Evolutionary conservation across 2,888 invertebrate genomes (phyloP).

Genomic region (Xylota segnis): DNA sequence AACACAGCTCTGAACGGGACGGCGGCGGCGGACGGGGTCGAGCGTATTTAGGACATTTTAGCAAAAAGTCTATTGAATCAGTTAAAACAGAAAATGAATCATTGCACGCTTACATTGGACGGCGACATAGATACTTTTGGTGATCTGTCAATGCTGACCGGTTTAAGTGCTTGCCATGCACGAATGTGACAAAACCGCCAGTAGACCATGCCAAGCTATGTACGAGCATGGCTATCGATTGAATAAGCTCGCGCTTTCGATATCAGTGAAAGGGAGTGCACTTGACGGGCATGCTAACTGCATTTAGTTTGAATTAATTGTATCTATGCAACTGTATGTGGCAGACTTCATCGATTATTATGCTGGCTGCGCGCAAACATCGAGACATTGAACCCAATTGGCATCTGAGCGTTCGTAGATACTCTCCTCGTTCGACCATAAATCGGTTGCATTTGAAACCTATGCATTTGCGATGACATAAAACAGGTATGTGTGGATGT

Average conservation of each 20-base stretch:
- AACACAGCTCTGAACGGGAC: background rate
- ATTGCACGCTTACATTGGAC: background rate
- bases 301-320: background rate
- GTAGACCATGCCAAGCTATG: background rate
- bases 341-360: slow-evolving; percentile 23
- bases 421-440: slow-evolving; percentile 15
- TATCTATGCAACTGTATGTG: slow-evolving; percentile 22
- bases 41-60: background rate
- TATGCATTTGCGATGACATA: slow-evolving; percentile 33
- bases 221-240: background rate
- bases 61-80: background rate
- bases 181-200: background rate
- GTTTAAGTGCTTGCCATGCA: background rate
- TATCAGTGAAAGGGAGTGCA: too few relatives aligned
- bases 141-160: too few relatives aligned
- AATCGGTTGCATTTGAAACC: slow-evolving; percentile 28
- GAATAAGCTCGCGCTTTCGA: background rate
- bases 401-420: background rate
- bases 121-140: background rate
- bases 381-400: slow-evolving; percentile 43
- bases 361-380: slow-evolving; percentile 5
- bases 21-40: background rate
- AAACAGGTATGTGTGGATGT: background rate
- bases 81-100: background rate
- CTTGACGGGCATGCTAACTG: slow-evolving; percentile 19